Base-by-base conservation (phyloP, 2,113 vertebrate species). In the Microcebus lehilahytsara region DNA sequence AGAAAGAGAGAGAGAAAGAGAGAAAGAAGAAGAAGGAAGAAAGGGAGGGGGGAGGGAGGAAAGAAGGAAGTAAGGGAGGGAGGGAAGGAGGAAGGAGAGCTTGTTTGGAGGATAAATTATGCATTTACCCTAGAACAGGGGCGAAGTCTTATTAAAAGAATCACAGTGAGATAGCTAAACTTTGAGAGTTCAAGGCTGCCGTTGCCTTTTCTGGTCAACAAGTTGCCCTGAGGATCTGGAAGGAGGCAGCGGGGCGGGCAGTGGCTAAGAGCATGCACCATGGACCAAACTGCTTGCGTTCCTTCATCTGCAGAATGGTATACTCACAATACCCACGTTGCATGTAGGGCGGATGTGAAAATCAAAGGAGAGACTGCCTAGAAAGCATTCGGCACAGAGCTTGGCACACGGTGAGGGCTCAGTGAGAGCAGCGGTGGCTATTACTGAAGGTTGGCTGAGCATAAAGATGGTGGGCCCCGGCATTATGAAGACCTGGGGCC, bases 181-280 rank as follows among this genome's bases (percentile, higher is more conserved):
- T 72, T 37, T 56, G n/a, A 74, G 23, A 67, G 25, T 49, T 23
- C 56, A 86, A 92, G 53, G 23, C 30, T 30, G 42, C 23, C 34
- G 17, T 84, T 80, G 25, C 30, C 7, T 66, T 66, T 72, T 66
- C 22, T 53, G 27, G 60, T 40, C 81, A 89, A 40, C 40, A 32
- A 32, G 86, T 9, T 58, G 27, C 42, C 51, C 85, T n/a, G 8
- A 56, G 69, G 84, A 40, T 23, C 56, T 49, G 17, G 20, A 46
- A 16, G n/a, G 23, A 46, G 20, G 20, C 0, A 20, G 64, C 1
- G 12, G 42, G n/a, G 2, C 0, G 0, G 10, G 9, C 51, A 9
- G 51, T 20, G 0, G 20, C 11, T 20, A 46, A 19, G 7, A 83
- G 0, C 25, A 46, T 2, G 12, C 13, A 40, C 30, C 75, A 77